Evolutionary conservation across 1,140 invertebrate genomes (phyloP).

Genomic region (Linepithema humile): DNA sequence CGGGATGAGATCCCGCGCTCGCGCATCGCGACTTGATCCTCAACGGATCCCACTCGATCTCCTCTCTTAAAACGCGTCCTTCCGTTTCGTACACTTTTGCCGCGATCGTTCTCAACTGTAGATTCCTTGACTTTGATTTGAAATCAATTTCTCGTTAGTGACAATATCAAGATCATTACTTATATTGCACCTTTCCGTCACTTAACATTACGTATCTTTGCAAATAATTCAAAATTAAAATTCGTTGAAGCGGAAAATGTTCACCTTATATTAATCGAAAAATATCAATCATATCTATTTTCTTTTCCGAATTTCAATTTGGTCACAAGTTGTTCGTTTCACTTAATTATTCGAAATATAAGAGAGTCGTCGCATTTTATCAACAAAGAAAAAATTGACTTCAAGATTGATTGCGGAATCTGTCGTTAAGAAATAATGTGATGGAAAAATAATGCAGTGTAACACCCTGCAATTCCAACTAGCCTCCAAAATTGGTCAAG

Average conservation of each 20-base stretch:
- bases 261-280: too few relatives aligned
- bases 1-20: background rate
- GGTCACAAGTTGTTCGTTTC: background rate
- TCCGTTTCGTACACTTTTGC: too few relatives aligned
- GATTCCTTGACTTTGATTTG: too few relatives aligned
- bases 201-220: background rate
- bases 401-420: background rate
- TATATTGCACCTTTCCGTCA: background rate
- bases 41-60: slow-evolving; percentile 12
- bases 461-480: background rate
- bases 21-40: slow-evolving; percentile 1
- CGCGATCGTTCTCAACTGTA: too few relatives aligned
- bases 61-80: too few relatives aligned
- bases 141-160: too few relatives aligned
- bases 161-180: background rate
- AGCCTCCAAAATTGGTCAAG: background rate
- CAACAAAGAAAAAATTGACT: background rate
- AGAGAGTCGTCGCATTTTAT: background rate
- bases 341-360: background rate
- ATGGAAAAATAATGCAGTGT: too few relatives aligned
- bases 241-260: too few relatives aligned
- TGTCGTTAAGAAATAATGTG: slow-evolving; percentile 4
- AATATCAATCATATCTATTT: background rate
- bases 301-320: background rate
- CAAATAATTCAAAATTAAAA: background rate